These are phyloP conservation scores for Butorides virescens DNA, from an alignment of 2,113 vertebrate genomes.

Conservation along the genomic window DNA sequence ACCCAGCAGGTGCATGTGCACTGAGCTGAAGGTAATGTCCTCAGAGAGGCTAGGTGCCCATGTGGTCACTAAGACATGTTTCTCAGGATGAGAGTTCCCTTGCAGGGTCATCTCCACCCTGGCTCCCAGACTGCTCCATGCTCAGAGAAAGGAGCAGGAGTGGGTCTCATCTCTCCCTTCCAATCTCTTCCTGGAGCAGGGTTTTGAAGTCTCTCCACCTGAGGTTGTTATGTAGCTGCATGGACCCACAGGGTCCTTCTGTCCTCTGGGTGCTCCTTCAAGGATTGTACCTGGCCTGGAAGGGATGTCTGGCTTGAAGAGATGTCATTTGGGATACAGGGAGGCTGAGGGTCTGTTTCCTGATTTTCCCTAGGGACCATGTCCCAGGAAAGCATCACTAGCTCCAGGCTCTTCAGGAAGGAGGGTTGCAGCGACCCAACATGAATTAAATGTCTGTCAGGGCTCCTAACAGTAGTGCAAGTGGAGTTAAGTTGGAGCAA, in stretches of 20 bases:
- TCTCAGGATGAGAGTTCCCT: background rate
- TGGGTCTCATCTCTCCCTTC: background rate
- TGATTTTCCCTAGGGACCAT: background rate
- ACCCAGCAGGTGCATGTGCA: background rate
- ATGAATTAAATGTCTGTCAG: background rate
- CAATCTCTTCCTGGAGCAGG: background rate
- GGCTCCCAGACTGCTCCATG: background rate
- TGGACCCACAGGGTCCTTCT: background rate
- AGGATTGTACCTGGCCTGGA: background rate
- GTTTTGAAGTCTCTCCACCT: background rate
- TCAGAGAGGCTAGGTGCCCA: background rate
- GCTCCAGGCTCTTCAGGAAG: background rate
- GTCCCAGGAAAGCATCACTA: background rate
- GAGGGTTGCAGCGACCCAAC: background rate
- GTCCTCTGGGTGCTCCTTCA: background rate
- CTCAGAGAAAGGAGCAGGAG: background rate
- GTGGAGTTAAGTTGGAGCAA: background rate
- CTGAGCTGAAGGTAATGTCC: background rate
- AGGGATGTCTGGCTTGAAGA: background rate
- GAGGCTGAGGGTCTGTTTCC: background rate
- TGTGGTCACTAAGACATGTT: rapidly evolving
- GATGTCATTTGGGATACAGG: background rate
- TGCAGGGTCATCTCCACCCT: background rate
- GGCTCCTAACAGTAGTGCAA: background rate
- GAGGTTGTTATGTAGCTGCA: background rate